Percentiles rank a stretch among this genome's conserved stretches.
These are phyloP conservation scores for Saccopteryx bilineata DNA, from an alignment of 2,113 vertebrate genomes.

Conservation along the genomic window DNA sequence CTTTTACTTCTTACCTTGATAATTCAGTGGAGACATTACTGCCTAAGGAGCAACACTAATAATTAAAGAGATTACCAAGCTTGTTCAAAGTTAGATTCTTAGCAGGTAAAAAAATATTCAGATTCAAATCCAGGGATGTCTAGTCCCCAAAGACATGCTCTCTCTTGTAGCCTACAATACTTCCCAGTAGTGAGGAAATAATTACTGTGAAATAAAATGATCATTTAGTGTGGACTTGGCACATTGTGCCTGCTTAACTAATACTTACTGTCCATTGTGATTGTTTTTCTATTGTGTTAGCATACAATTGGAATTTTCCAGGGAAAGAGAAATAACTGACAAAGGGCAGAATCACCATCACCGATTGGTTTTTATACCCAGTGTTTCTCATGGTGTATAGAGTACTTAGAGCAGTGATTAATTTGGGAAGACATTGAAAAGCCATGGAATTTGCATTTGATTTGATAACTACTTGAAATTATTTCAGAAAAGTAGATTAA, in stretches of 20 bases:
- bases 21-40: neutral
- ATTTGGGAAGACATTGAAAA: neutral
- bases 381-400: neutral
- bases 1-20: neutral
- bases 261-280: neutral
- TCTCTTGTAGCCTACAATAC: neutral
- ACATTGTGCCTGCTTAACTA: neutral
- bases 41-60: neutral
- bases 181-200: neutral
- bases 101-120: neutral
- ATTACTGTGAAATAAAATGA: neutral
- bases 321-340: neutral
- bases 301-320: neutral
- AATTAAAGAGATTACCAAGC: neutral
- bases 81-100: neutral
- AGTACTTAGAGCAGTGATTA: neutral
- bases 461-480: neutral
- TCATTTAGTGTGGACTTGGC: neutral
- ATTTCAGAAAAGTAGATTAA: neutral
- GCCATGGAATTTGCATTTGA: neutral
- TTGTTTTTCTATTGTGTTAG: neutral
- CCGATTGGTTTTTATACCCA: neutral
- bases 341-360: neutral
- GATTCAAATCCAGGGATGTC: neutral
- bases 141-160: fast-evolving